Evolutionary conservation across 1,140 invertebrate genomes (phyloP), one percentile per base, ranked within the genome.

Genomic region (Tachypleus tridentatus): DNA sequence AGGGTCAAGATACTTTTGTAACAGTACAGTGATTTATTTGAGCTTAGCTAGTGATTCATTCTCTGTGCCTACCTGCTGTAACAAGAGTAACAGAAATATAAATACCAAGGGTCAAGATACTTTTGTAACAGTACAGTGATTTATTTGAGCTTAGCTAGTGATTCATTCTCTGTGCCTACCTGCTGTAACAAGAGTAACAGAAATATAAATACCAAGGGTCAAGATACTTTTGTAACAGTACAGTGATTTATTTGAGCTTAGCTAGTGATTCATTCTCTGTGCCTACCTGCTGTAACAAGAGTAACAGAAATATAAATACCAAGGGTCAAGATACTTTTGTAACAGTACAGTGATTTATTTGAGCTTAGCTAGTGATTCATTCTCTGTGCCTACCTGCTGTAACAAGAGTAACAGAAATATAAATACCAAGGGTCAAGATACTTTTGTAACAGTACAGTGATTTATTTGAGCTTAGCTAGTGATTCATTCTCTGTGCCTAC

Each of bases 11-110:
- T 29, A 29, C 29, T 29, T 29, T 29, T 29, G 2, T 29, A 29
- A 1, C 2, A 29, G 29, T 29, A 29, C 29, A 29, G 29, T 29
- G 29, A n/a, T n/a, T n/a, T n/a, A n/a, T n/a, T n/a, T 95, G 73
- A 97, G 77, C 79, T 95, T 97, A 8, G 97, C 96, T 73, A 98
- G 81, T 71, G 87, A 86, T 77, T 95, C 92, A 74, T 94, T 90
- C 52, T 84, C 82, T 2, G 89, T 92, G 51, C 91, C 91, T 70
- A 86, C 83, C 85, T 93, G 88, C 91, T 93, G 78, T 10, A 29
- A 29, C 29, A 29, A 29, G 29, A 29, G n/a, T n/a, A n/a, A n/a
- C n/a, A n/a, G 29, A 29, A 29, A 29, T 29, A 29, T 0, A 29
- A 1, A 29, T 29, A 29, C 29, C 29, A 29, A 29, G 29, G 29